Percentiles rank a stretch among this genome's conserved stretches.
Evolutionary conservation across 2,797 vertebrate genomes (phyloP).

Genomic region (Neosilurus mollespiculum): DNA sequence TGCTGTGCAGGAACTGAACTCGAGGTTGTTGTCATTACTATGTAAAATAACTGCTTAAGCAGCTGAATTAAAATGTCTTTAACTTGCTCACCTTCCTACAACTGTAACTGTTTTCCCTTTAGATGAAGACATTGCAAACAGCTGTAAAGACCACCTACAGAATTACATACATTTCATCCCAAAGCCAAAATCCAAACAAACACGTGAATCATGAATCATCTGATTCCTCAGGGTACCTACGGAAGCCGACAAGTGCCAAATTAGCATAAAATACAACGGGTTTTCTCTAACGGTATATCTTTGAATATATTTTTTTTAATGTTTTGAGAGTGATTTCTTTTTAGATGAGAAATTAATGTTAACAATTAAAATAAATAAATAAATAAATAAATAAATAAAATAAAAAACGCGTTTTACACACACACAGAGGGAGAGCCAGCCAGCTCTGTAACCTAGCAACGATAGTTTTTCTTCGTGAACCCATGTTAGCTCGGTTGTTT

Average conservation of each 20-base stretch:
- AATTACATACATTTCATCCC: not conserved
- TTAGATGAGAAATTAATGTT: not conserved
- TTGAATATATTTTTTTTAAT: not conserved
- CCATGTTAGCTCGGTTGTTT: not conserved
- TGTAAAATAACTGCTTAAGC: not conserved
- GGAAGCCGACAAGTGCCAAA: slow-evolving; percentile 30
- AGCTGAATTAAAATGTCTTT: not conserved
- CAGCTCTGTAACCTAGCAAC: slow-evolving; percentile 69
- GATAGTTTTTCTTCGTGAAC: not conserved
- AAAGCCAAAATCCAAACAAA: not conserved
- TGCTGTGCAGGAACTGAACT: not conserved
- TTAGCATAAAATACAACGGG: not conserved
- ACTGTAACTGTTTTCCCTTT: slow-evolving; percentile 67
- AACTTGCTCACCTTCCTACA: slow-evolving; percentile 73
- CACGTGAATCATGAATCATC: not conserved
- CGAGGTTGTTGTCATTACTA: not conserved
- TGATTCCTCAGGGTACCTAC: not conserved
- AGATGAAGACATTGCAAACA: slow-evolving; percentile 57
- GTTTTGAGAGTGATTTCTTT: not conserved
- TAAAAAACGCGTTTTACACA: not conserved
- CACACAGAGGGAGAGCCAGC: slow-evolving; percentile 6
- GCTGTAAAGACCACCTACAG: not conserved
- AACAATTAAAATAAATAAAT: no score
- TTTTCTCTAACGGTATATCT: not conserved
- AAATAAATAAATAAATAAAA: no score